phyloP scores from a whole-genome alignment of 2,113 vertebrate species.

The Balaeniceps rex region DNA sequence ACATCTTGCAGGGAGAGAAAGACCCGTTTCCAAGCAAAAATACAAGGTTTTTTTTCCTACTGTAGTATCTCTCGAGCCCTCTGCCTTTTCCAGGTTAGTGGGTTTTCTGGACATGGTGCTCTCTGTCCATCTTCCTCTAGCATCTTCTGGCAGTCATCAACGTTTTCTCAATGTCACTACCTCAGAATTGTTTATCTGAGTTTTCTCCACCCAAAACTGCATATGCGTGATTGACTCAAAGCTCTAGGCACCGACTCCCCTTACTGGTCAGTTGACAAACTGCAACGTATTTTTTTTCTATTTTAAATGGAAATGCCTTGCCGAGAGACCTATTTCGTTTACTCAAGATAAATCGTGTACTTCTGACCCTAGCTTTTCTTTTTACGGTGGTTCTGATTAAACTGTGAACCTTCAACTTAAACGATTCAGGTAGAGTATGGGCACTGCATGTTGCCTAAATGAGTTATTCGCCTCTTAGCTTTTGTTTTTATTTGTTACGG shows the following conservation, averaged over 20 bases:
- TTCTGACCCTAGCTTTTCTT: neutral
- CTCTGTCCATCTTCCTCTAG: neutral
- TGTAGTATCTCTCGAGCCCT: neutral
- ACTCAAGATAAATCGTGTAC: neutral
- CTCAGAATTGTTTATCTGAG: neutral
- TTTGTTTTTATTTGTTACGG: neutral
- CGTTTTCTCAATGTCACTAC: neutral
- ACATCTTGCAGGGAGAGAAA: neutral
- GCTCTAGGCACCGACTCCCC: constrained; percentile 51
- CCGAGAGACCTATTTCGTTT: neutral
- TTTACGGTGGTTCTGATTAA: neutral
- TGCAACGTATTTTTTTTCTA: neutral
- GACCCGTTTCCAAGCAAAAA: neutral
- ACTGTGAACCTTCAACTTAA: neutral
- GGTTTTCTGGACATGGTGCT: neutral
- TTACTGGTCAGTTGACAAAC: constrained; percentile 43
- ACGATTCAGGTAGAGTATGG: neutral
- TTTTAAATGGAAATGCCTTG: neutral
- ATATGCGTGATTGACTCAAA: neutral
- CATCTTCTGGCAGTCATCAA: neutral
- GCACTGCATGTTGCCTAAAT: neutral
- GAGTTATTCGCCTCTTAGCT: neutral
- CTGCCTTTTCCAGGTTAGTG: neutral
- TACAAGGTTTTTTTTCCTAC: neutral
- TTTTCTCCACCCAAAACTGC: constrained; percentile 14